Evolutionary conservation across 2,888 invertebrate species (phyloP).

Genomic region (Caenorhabditis sp.): DNA sequence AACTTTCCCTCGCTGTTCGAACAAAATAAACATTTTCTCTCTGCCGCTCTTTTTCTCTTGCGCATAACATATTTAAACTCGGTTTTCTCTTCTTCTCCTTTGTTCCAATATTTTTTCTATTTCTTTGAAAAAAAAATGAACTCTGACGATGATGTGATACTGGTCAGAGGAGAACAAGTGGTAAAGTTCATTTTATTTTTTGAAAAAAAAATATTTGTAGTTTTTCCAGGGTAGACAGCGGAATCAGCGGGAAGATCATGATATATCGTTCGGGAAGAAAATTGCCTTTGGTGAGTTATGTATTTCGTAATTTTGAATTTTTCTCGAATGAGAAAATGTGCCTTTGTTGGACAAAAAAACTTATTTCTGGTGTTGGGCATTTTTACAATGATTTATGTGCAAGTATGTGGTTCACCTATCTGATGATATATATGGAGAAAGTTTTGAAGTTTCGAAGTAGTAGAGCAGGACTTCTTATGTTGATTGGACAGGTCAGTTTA

Average conservation of each 20-base stretch:
- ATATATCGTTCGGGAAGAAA: not conserved
- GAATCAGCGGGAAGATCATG: not conserved
- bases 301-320: not conserved
- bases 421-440: constrained; percentile 82
- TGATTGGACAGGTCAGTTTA: constrained; percentile 77
- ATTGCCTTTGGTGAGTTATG: not conserved
- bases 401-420: constrained; percentile 92
- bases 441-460: constrained; percentile 68
- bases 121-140: not conserved
- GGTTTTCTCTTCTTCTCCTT: not conserved
- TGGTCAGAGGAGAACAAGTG: not conserved
- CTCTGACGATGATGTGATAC: not conserved
- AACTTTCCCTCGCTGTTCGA: not conserved
- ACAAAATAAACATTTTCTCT: not conserved
- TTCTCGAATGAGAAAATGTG: too few relatives aligned
- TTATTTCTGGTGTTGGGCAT: constrained; percentile 79
- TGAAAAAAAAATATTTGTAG: not conserved
- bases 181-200: not conserved
- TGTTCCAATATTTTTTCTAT: not conserved
- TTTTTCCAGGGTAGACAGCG: not conserved
- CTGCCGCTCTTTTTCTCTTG: not conserved
- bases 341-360: too few relatives aligned
- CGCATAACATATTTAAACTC: not conserved
- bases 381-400: constrained; percentile 90
- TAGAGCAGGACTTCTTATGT: constrained; percentile 77